Percentiles rank a stretch among this genome's conserved stretches.
Conservation (phyloP, 2,797 vertebrate genomes). For the Pseudotriccus pelzelni region DNA sequence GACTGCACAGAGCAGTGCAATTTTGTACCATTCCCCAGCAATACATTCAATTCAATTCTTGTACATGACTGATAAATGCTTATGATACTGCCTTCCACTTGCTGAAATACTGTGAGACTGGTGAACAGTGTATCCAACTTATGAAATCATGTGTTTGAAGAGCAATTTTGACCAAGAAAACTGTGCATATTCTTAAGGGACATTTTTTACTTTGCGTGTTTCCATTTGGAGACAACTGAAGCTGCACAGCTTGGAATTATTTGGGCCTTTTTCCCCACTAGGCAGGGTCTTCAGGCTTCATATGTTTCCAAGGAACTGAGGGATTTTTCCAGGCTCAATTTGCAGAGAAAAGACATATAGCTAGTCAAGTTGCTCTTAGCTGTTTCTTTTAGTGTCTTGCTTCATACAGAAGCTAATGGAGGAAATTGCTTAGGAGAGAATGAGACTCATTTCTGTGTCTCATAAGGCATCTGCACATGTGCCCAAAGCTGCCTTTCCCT, state of each 20-base stretch:
- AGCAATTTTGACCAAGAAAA: background rate
- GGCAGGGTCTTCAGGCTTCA: background rate
- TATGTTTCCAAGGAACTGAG: background rate
- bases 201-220: background rate
- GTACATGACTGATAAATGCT: background rate
- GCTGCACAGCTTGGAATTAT: background rate
- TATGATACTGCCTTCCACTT: background rate
- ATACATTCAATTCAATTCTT: background rate
- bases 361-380: background rate
- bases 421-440: background rate
- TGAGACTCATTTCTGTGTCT: background rate
- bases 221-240: background rate
- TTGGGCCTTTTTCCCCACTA: background rate
- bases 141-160: background rate
- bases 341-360: background rate
- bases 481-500: background rate
- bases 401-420: background rate
- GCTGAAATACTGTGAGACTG: background rate
- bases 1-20: background rate
- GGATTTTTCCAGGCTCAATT: background rate
- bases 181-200: background rate
- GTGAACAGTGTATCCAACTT: background rate
- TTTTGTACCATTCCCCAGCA: background rate
- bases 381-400: background rate
- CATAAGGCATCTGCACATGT: background rate